Conservation (phyloP, 2,888 invertebrate species). For the Strigamia crassipes region DNA sequence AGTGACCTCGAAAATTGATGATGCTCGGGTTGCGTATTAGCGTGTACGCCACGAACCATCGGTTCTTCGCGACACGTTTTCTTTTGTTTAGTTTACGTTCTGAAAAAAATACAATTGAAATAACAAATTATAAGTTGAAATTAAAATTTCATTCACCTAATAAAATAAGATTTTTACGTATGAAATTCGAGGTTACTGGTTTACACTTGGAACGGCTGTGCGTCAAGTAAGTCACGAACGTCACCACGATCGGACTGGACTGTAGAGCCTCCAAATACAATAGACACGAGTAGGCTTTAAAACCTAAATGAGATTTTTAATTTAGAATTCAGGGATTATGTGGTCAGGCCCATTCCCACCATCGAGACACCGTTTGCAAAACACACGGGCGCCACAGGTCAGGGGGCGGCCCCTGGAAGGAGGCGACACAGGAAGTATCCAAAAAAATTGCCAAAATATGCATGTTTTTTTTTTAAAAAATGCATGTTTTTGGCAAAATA, state of each 20-base stretch:
- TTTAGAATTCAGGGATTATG: too few species aligned
- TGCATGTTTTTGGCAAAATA: too few species aligned
- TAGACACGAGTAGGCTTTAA: conserved; percentile 16
- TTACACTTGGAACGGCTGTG: background rate
- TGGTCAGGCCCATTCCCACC: too few species aligned
- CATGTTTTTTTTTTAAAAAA: too few species aligned
- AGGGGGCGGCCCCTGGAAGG: too few species aligned
- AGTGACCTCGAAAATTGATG: background rate
- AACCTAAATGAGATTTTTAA: background rate
- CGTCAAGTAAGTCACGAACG: background rate
- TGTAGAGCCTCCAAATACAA: conserved; percentile 20
- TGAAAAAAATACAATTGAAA: too few species aligned
- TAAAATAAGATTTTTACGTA: background rate
- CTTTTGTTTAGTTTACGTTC: background rate
- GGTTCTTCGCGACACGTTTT: background rate
- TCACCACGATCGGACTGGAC: background rate
- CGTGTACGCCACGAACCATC: background rate
- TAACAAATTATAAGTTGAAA: background rate
- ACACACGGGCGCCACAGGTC: too few species aligned
- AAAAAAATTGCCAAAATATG: too few species aligned
- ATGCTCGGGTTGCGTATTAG: background rate
- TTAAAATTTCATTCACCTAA: too few species aligned
- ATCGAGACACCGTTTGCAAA: too few species aligned
- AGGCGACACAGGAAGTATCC: too few species aligned
- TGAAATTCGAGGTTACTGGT: background rate